Evolutionary conservation across 2,888 invertebrate species (phyloP), one percentile per base, ranked within the genome.

Genomic region (Acanthosepion lycidas): DNA sequence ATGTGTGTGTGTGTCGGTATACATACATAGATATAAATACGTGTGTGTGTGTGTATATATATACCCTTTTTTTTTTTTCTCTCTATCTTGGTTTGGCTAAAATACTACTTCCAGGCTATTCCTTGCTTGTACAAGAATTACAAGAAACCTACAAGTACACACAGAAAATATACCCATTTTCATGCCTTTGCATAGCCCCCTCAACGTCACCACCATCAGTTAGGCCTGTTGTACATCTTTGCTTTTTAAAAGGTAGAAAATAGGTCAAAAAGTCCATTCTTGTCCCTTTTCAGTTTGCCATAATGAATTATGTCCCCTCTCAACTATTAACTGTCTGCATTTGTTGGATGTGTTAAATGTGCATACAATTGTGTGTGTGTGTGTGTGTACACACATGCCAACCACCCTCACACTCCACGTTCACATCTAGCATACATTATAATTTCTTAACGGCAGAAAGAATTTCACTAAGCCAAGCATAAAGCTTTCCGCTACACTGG

Each of bases 311-410:
- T 78, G 78, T 78, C 78, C 78, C 59, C 78, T 78, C 78, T 78
- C n/a, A n/a, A 78, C 78, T 78, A 78, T 78, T 78, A 78, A 78
- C 78, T 78, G 78, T 78, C 78, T 78, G 78, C n/a, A n/a, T 78
- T 78, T 33, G 78, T n/a, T n/a, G n/a, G 78, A 12, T 78, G 78
- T n/a, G n/a, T 78, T 78, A 78, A 78, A 18, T n/a, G n/a, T 59
- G 59, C 59, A 59, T 59, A 23, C 59, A 59, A 59, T 5, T 78
- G n/a, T 78, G 78, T 78, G 78, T n/a, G 78, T n/a, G 78, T 64
- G 64, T 64, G 64, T 78, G 78, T 9, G 78, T 4, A n/a, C 1
- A n/a, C 4, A 18, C n/a, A n/a, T 23, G 78, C n/a, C 15, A n/a
- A 18, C 28, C n/a, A 78, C 78, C 78, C 78, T 78, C n/a, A 78